phyloP scores from a whole-genome alignment of 2,888 invertebrate genomes.

The Drosophila austrosaltans region DNA sequence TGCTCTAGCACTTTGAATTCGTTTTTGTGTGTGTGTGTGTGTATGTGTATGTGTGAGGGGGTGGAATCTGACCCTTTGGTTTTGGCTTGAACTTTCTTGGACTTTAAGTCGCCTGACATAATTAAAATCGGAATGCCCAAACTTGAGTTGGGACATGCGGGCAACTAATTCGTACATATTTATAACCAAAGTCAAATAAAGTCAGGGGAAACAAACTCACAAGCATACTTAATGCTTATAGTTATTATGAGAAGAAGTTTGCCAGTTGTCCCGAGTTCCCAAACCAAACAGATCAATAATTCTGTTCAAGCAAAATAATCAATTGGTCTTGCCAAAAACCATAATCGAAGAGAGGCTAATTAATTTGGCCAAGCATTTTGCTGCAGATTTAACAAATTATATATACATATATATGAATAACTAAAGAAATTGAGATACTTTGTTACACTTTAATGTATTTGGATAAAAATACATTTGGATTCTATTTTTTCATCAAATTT shows the following conservation, averaged over 20 bases:
- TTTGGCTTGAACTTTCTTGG: slow-evolving; percentile 1
- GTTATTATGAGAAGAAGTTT: neutral
- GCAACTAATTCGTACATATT: slow-evolving; percentile 12
- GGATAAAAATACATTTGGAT: too few relatives aligned
- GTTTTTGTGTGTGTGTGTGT: too few relatives aligned
- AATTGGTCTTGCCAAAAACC: neutral
- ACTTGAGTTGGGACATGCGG: slow-evolving; percentile 19
- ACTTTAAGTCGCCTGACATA: slow-evolving; percentile 30
- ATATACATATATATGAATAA: too few relatives aligned
- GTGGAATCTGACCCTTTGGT: slow-evolving; percentile 4
- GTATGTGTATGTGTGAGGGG: neutral
- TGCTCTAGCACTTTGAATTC: neutral
- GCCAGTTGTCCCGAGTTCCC: neutral
- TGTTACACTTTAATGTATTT: too few relatives aligned
- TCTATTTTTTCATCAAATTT: too few relatives aligned
- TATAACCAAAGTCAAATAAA: neutral
- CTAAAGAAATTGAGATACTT: too few relatives aligned
- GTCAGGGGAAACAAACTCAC: neutral
- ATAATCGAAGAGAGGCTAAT: too few relatives aligned
- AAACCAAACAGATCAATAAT: too few relatives aligned
- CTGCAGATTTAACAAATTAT: too few relatives aligned
- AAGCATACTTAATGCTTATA: slow-evolving; percentile 4
- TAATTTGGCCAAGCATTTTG: too few relatives aligned
- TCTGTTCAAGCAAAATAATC: neutral
- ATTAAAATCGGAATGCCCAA: slow-evolving; percentile 35